A percentile compares a stretch with the other conserved stretches of the same genome.
These are phyloP conservation scores for Cephalotes varians DNA, from an alignment of 2,888 invertebrate species.

Conservation along the genomic window DNA sequence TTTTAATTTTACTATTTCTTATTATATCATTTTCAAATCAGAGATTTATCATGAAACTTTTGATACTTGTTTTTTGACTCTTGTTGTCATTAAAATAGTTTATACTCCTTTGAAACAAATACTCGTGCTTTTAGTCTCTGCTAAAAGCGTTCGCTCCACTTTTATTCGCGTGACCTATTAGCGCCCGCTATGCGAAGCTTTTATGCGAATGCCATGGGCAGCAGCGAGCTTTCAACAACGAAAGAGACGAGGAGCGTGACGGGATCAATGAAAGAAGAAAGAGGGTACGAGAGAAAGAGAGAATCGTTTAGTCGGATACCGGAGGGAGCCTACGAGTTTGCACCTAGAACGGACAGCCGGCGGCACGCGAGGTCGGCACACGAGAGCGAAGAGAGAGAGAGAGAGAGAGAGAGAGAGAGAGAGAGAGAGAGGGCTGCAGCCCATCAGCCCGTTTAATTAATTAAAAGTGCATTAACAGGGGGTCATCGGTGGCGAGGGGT, in stretches of 20 bases:
- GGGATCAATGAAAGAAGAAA: slow-evolving; percentile 32
- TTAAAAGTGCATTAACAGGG: slow-evolving; percentile 85
- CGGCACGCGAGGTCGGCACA: slow-evolving; percentile 83
- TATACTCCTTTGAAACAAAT: not conserved
- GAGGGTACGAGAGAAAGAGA: slow-evolving; percentile 27
- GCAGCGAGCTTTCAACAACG: slow-evolving; percentile 33
- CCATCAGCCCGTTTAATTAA: slow-evolving; percentile 85
- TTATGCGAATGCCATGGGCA: slow-evolving; percentile 39
- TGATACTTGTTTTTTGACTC: not conserved
- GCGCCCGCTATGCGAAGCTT: slow-evolving; percentile 31
- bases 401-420: slow-evolving; percentile 55
- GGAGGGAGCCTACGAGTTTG: slow-evolving; percentile 80
- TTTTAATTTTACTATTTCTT: not conserved
- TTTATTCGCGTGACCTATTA: slow-evolving; percentile 53
- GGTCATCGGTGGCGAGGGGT: slow-evolving; percentile 60
- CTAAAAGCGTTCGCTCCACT: slow-evolving; percentile 27
- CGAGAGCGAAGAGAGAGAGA: slow-evolving; percentile 57
- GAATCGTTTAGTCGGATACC: slow-evolving; percentile 57
- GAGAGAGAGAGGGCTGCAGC: slow-evolving; percentile 67
- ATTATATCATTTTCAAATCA: not conserved
- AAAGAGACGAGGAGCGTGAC: slow-evolving; percentile 35
- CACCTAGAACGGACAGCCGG: slow-evolving; percentile 82
- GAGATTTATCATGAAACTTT: not conserved
- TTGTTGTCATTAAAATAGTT: not conserved
- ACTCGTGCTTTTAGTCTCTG: not conserved